Evolutionary conservation across 2,113 vertebrate species (phyloP), one percentile per base, ranked within the genome.

Genomic region (Danio rerio): DNA sequence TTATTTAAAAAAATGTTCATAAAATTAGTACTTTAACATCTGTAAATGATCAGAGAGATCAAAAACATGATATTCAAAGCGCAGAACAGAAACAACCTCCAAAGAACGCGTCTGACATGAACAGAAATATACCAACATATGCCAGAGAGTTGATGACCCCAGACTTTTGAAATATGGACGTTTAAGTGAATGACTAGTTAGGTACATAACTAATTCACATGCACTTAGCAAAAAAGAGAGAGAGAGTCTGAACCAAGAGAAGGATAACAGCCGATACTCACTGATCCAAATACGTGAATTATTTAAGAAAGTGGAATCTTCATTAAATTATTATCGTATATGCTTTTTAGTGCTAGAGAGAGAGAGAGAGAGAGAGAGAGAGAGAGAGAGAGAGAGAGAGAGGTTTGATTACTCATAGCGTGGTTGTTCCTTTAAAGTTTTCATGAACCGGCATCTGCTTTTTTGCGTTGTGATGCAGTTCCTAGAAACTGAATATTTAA

Each of bases 251-350:
- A 68, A 82, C 56, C 71, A 66, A 66, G 53, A 68, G 53, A 61
- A 83, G 20, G 52, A 69, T 49, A 18, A 49, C 50, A 45, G 72
- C 59, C 58, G 18, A 61, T 74, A 69, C 63, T 52, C 11, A 52
- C 52, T 76, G 81, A 56, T 76, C 74, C 63, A 77, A 69, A 77
- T 69, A 49, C 40, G 21, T 83, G 31, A 69, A 83, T 83, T 77
- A 83, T 83, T 83, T 83, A 83, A 69, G 53, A 7, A 66, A 69
- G 53, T 56, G 81, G 73, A 52, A 70, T 69, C 63, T 83, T 83
- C 73, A 77, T 83, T 78, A 83, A 83, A 77, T 69, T 83, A 59
- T 77, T 59, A 83, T 83, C 49, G 61, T 65, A 59, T 56, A 82
- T 53, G 58, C 58, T 56, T 31, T 31, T 40, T 49, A 15, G 81